phyloP scores from a whole-genome alignment of 1,140 invertebrate species.

The Oryzaephilus surinamensis region DNA sequence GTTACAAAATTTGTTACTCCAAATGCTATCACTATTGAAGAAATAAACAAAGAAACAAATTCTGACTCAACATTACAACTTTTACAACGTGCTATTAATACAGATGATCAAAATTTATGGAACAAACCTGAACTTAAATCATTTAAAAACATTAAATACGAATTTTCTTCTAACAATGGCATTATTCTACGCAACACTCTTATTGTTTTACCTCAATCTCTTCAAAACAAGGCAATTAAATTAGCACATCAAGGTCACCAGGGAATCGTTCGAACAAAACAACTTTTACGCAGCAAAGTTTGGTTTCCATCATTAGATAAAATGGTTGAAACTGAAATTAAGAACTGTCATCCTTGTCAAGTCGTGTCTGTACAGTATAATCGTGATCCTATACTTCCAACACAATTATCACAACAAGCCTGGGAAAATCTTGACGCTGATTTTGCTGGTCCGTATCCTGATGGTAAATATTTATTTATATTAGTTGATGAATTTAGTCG shows the following conservation, averaged over 20 bases:
- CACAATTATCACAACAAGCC: constrained; percentile 1
- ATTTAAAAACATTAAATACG: constrained; percentile 5
- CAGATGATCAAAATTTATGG: constrained; percentile 2
- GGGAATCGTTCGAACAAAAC: constrained; percentile 27
- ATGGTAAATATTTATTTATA: constrained; percentile 7
- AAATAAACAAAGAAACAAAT: constrained; percentile 4
- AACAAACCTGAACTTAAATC: constrained; percentile 1
- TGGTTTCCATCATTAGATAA: constrained; percentile 26
- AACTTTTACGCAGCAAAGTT: no score
- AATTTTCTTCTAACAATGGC: constrained; percentile 1
- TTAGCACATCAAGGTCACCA: constrained; percentile 24
- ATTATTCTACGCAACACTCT: constrained; percentile 4
- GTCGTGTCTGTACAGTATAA: neutral
- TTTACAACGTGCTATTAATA: neutral
- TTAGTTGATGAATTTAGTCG: constrained; percentile 8
- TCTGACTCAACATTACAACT: constrained; percentile 3
- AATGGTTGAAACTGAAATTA: constrained; percentile 19
- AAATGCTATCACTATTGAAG: no score
- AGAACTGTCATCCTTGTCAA: constrained; percentile 11
- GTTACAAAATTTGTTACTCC: constrained; percentile 1
- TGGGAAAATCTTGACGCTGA: constrained; percentile 8
- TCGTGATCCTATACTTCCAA: neutral
- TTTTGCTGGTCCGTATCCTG: constrained; percentile 8
- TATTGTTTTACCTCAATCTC: constrained; percentile 32
- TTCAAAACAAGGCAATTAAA: constrained; percentile 18